Evolutionary conservation across 2,888 invertebrate genomes (phyloP), one percentile per base, ranked within the genome.

Genomic region (Drosophila mercatorum): DNA sequence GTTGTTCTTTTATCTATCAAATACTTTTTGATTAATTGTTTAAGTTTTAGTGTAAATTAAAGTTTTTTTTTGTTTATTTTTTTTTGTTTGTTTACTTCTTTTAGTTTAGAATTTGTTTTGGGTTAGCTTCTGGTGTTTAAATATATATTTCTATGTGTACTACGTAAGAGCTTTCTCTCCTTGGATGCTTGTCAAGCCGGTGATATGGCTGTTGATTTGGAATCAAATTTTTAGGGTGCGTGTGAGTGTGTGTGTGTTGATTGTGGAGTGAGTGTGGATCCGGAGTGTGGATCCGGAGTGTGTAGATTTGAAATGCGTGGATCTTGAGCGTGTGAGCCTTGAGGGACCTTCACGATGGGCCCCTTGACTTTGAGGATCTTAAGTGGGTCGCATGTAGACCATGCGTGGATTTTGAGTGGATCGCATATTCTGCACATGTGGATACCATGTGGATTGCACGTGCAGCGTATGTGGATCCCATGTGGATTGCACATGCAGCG

Each of bases 151-250:
- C 41, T 56, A 43, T 17, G n/a, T 56, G 43, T 43, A n/a, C 38
- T 43, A 56, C 28, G 17, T 41, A 41, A 41, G 41, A 41, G 41
- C 6, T 4, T 17, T 41, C 7, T 7, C 7, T 7, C 58, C 4
- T 56, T 51, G 22, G 6, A 41, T 65, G 56, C 52, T 44, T 44
- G 57, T 22, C 6, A 57, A 22, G 72, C 71, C 60, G 80, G 56
- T 81, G 73, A 72, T 79, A 82, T 81, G 62, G 60, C 63, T 66
- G 71, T 78, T 72, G 79, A 75, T 72, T 68, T 68, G 36, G 36
- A 74, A 71, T 78, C 78, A 70, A 78, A 22, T 22, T 22, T 22
- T 51, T 53, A 44, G 61, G 51, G 22, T 22, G 22, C 22, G 22
- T 2, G 22, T 41, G 44, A 34, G 53, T 46, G 62, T 11, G 46